A percentile compares a stretch with the other conserved stretches of the same genome.
These are phyloP conservation scores for Jaculus jaculus DNA, from an alignment of 2,113 vertebrate species.

Conservation along the genomic window DNA sequence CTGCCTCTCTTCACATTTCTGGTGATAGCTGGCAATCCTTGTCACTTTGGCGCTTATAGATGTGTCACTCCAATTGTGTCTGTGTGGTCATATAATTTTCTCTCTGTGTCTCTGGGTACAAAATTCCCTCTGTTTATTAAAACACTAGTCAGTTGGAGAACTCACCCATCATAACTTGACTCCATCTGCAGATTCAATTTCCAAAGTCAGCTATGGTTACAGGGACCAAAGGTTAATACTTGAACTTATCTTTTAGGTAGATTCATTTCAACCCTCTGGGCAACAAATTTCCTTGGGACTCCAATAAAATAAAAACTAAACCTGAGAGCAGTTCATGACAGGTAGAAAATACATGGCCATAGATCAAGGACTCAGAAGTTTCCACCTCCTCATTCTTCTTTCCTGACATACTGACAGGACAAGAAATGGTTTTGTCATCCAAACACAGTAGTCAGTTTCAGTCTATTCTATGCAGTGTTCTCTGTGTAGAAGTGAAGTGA, in stretches of 20 bases:
- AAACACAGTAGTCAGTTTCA: not conserved
- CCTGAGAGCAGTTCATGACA: not conserved
- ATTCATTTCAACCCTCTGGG: not conserved
- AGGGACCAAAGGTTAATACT: not conserved
- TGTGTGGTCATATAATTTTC: not conserved
- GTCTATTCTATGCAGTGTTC: not conserved
- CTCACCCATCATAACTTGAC: not conserved
- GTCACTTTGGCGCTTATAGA: not conserved
- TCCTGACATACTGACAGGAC: not conserved
- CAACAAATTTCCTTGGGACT: not conserved
- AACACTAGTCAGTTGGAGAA: not conserved
- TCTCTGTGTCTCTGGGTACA: not conserved
- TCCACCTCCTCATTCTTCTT: not conserved
- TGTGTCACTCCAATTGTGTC: not conserved
- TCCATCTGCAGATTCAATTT: not conserved
- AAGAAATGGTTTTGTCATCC: not conserved
- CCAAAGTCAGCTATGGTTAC: not conserved
- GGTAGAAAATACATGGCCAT: not conserved
- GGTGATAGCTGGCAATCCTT: not conserved
- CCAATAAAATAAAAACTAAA: constrained; percentile 15
- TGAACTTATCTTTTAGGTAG: not conserved
- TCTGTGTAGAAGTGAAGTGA: not conserved
- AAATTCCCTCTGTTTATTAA: not conserved
- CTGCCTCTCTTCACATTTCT: not conserved
- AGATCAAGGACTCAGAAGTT: not conserved